These are phyloP conservation scores for Xiphophorus hellerii DNA, from an alignment of 2,113 vertebrate species.

Conservation along the genomic window DNA sequence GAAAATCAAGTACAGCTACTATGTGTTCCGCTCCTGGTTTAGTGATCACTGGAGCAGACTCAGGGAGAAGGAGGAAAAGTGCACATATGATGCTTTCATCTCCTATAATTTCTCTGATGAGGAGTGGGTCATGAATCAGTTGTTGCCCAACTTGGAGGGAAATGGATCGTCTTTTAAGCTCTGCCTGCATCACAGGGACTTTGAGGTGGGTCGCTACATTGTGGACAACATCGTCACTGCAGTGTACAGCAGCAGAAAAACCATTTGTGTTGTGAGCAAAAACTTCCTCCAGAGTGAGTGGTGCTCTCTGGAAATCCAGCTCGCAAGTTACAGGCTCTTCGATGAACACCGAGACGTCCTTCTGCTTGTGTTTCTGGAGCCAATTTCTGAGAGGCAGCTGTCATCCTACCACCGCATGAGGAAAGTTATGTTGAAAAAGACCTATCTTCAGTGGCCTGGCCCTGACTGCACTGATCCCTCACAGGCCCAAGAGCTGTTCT, in stretches of 20 bases:
- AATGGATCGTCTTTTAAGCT: constrained; percentile 77
- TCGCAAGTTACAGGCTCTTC: constrained; percentile 89
- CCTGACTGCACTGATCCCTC: constrained; percentile 63
- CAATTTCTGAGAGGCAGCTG: constrained; percentile 81
- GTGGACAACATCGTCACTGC: constrained; percentile 89
- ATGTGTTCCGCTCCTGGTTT: constrained; percentile 84
- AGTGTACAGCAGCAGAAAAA: constrained; percentile 87
- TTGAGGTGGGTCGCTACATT: constrained; percentile 82
- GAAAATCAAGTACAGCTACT: constrained; percentile 84
- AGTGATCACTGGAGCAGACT: constrained; percentile 81
- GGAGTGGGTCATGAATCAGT: constrained; percentile 82
- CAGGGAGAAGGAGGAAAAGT: constrained; percentile 75
- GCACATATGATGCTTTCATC: constrained; percentile 87
- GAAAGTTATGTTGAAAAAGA: constrained; percentile 87
- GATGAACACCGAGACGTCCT: constrained; percentile 87
- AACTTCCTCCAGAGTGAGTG: constrained; percentile 84
- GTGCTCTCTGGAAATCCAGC: constrained; percentile 88
- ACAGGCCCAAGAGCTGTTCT: constrained; percentile 83
- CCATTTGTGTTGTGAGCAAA: constrained; percentile 86
- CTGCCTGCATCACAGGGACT: constrained; percentile 90
- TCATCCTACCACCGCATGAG: constrained; percentile 86
- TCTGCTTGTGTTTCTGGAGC: constrained; percentile 85
- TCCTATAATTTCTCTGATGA: constrained; percentile 88
- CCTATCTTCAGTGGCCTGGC: constrained; percentile 86
- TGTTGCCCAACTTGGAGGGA: constrained; percentile 83